Conservation (phyloP, 2,888 invertebrate genomes). For the Laothoe populi region DNA sequence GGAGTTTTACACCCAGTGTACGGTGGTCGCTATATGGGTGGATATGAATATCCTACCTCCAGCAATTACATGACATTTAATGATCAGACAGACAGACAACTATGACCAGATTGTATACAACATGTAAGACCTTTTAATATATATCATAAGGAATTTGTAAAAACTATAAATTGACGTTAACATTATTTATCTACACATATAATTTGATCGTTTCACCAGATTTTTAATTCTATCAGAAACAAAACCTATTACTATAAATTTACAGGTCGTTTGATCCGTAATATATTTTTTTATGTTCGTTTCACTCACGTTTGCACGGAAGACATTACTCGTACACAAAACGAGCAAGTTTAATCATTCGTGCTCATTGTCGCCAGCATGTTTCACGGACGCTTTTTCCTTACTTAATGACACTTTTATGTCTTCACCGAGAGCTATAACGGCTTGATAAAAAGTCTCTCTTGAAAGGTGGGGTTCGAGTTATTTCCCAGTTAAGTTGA, state of each 20-base stretch:
- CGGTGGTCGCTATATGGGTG: too few species aligned
- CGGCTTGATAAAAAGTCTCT: constrained; percentile 23
- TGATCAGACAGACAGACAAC: too few species aligned
- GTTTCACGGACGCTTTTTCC: constrained; percentile 24
- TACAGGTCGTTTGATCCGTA: not conserved
- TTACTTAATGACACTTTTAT: constrained; percentile 25
- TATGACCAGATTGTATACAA: too few species aligned
- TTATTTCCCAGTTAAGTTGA: constrained; percentile 13
- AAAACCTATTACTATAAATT: not conserved
- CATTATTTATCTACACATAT: too few species aligned
- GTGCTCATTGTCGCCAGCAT: constrained; percentile 21
- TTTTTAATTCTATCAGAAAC: not conserved
- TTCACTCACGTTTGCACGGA: constrained; percentile 13
- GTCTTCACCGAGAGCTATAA: constrained; percentile 24
- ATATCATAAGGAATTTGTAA: too few species aligned
- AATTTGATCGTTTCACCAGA: not conserved
- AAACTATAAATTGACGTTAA: too few species aligned
- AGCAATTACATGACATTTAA: too few species aligned
- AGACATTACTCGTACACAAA: constrained; percentile 18
- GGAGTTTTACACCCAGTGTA: too few species aligned
- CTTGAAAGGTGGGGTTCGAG: constrained; percentile 23
- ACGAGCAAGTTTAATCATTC: constrained; percentile 25
- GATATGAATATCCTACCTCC: too few species aligned
- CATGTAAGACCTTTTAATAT: too few species aligned
- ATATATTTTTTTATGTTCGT: constrained; percentile 3